These are phyloP conservation scores for Aegotheles bennettii DNA, from an alignment of 2,113 vertebrate genomes.

Conservation along the genomic window DNA sequence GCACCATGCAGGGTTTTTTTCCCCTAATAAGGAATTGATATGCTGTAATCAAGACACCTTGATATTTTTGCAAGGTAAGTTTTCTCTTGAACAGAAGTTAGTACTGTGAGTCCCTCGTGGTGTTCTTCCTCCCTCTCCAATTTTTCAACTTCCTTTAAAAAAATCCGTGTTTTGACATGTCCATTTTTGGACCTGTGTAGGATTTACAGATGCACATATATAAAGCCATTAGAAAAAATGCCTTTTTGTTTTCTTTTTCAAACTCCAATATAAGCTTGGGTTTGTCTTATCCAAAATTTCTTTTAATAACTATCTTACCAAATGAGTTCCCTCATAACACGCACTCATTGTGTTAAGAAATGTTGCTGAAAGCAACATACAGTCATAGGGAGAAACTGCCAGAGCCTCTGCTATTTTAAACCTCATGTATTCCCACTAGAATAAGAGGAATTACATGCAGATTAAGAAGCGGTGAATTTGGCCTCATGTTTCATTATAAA, in stretches of 20 bases:
- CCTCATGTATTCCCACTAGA: background rate
- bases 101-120: background rate
- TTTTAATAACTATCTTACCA: constrained; percentile 14
- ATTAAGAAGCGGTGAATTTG: background rate
- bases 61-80: background rate
- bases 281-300: background rate
- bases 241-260: background rate
- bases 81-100: background rate
- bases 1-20: background rate
- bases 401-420: constrained; percentile 20
- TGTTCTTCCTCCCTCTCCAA: background rate
- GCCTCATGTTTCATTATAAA: background rate
- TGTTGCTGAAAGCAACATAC: background rate
- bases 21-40: background rate
- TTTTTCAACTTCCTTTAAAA: background rate
- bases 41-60: background rate
- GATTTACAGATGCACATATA: background rate
- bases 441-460: background rate
- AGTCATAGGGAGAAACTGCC: background rate
- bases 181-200: background rate
- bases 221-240: fast-evolving
- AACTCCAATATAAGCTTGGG: background rate
- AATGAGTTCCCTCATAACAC: background rate
- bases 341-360: background rate
- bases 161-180: background rate